Evolutionary conservation across 2,888 invertebrate genomes (phyloP).

Genomic region (Drosophila meridionalis): DNA sequence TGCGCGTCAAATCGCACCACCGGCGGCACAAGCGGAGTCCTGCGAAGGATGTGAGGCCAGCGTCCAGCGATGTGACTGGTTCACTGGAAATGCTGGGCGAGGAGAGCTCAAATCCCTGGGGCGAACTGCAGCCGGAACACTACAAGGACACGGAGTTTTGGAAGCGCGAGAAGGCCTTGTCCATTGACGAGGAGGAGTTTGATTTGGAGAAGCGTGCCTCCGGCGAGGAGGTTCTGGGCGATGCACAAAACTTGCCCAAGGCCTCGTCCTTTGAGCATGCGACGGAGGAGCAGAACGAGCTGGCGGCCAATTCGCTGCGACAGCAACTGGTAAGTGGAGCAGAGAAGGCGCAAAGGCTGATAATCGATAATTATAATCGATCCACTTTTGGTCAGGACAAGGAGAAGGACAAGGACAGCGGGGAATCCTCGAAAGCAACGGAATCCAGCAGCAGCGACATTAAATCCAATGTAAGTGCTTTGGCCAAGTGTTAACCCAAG

Average conservation of each 20-base stretch:
- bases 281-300: constrained; percentile 80
- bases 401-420: constrained; percentile 64
- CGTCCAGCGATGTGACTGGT: constrained; percentile 39
- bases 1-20: constrained; percentile 80
- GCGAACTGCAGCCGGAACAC: constrained; percentile 82
- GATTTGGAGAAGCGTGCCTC: constrained; percentile 67
- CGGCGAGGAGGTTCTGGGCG: constrained; percentile 55
- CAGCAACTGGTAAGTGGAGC: constrained; percentile 73
- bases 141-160: constrained; percentile 84
- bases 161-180: constrained; percentile 83
- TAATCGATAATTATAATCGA: constrained; percentile 1
- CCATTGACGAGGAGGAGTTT: constrained; percentile 83
- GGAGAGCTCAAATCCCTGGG: constrained; percentile 83
- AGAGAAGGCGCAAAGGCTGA: background rate
- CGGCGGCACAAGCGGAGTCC: constrained; percentile 84
- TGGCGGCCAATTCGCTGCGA: constrained; percentile 75
- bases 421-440: constrained; percentile 43
- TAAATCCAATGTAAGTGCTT: constrained; percentile 81
- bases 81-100: constrained; percentile 82
- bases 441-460: constrained; percentile 67
- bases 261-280: constrained; percentile 85
- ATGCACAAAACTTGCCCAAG: constrained; percentile 75
- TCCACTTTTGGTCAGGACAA: constrained; percentile 32
- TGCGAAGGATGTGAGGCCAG: constrained; percentile 72
- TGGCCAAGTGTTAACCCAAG: constrained; percentile 20